These are phyloP conservation scores for Boloria selene DNA, from an alignment of 2,888 invertebrate genomes.

Conservation along the genomic window DNA sequence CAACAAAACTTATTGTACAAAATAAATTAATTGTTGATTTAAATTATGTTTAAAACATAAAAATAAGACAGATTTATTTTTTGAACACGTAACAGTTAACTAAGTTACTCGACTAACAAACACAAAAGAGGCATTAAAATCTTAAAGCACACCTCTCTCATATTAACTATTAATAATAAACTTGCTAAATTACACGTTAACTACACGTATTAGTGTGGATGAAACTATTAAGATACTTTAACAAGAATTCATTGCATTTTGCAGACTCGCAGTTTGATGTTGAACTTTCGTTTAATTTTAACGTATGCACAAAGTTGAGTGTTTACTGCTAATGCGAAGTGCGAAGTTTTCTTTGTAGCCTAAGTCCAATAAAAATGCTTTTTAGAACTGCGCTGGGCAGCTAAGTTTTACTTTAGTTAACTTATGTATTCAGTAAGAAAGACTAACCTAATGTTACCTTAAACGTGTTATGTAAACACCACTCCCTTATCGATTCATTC, in stretches of 20 bases:
- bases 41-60: no score
- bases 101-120: background rate
- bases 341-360: constrained; percentile 20
- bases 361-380: constrained; percentile 14
- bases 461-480: no score
- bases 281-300: constrained; percentile 27
- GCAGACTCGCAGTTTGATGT: constrained; percentile 13
- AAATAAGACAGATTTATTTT: no score
- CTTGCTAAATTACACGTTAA: background rate
- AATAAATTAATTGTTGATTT: no score
- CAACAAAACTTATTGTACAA: no score
- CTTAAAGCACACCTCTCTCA: no score
- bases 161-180: no score
- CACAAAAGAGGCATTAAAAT: no score
- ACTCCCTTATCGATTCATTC: no score
- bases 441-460: no score
- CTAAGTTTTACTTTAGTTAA: background rate
- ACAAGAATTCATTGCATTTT: constrained; percentile 19
- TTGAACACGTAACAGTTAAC: no score
- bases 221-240: constrained; percentile 8
- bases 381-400: constrained; percentile 3
- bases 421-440: background rate
- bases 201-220: background rate
- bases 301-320: constrained; percentile 29
- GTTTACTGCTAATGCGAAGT: constrained; percentile 32